phyloP scores from a whole-genome alignment of 2,888 invertebrate genomes.

The Andrena flavipes region DNA sequence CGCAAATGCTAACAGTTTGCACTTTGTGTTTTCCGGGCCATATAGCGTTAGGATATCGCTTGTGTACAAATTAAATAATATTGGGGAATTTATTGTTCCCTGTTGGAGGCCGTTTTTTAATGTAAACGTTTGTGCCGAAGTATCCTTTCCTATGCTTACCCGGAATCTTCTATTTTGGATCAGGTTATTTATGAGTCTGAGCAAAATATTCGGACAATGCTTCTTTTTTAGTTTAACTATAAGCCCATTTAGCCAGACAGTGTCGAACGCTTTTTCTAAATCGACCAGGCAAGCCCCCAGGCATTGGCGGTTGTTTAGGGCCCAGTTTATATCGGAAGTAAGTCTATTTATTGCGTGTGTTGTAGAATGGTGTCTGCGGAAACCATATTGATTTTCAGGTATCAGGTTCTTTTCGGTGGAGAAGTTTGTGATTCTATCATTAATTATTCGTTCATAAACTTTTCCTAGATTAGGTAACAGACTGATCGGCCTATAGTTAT shows the following conservation, averaged over 20 bases:
- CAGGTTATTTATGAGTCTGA: slow-evolving; percentile 26
- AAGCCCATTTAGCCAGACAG: too few relatives aligned
- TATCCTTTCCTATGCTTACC: not conserved
- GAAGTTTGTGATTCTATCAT: slow-evolving; percentile 7
- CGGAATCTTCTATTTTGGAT: slow-evolving; percentile 26
- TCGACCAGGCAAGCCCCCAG: too few relatives aligned
- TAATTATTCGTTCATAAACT: slow-evolving; percentile 48
- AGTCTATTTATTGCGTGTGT: too few relatives aligned
- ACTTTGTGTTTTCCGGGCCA: not conserved
- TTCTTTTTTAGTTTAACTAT: too few relatives aligned
- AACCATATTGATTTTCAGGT: too few relatives aligned
- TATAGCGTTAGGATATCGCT: slow-evolving; percentile 24
- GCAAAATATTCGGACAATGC: too few relatives aligned
- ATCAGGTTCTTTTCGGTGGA: too few relatives aligned
- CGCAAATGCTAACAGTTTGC: slow-evolving; percentile 40
- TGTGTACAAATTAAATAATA: slow-evolving; percentile 12
- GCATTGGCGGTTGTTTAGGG: too few relatives aligned
- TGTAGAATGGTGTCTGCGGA: too few relatives aligned
- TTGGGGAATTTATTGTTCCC: slow-evolving; percentile 29
- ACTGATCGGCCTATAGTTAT: slow-evolving; percentile 49
- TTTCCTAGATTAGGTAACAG: slow-evolving; percentile 48
- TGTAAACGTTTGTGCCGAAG: not conserved
- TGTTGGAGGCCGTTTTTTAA: slow-evolving; percentile 56
- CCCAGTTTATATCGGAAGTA: too few relatives aligned
- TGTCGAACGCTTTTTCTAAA: too few relatives aligned